phyloP scores from a whole-genome alignment of 2,113 vertebrate genomes.

The Tilapia sparmanii region DNA sequence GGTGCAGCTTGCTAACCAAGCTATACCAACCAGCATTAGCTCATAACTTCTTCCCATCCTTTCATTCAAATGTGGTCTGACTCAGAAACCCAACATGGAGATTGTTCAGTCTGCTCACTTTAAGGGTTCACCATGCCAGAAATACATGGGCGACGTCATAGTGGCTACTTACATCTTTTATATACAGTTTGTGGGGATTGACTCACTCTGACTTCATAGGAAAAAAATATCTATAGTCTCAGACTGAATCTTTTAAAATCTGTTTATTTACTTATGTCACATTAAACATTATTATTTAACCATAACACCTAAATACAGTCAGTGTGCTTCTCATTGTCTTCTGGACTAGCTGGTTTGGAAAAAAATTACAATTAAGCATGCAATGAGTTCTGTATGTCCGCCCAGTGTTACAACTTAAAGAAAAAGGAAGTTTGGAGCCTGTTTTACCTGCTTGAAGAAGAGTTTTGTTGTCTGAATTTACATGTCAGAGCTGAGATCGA shows the following conservation, averaged over 20 bases:
- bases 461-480: not conserved
- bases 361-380: not conserved
- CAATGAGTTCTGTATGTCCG: not conserved
- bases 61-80: not conserved
- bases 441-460: not conserved
- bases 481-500: slow-evolving; percentile 4
- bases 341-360: not conserved
- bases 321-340: not conserved
- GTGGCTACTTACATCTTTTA: not conserved
- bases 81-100: not conserved
- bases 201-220: not conserved
- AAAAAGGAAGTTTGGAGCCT: not conserved
- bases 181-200: not conserved
- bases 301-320: not conserved
- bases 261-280: not conserved
- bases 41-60: not conserved
- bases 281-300: not conserved
- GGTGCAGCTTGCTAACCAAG: not conserved
- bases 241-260: not conserved
- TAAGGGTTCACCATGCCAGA: not conserved
- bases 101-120: not conserved
- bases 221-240: not conserved
- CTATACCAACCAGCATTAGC: not conserved
- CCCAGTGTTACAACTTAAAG: not conserved
- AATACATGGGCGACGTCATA: not conserved